Evolutionary conservation across 2,888 invertebrate species (phyloP), one percentile per base, ranked within the genome.

Genomic region (Pogonocherus hispidulus): DNA sequence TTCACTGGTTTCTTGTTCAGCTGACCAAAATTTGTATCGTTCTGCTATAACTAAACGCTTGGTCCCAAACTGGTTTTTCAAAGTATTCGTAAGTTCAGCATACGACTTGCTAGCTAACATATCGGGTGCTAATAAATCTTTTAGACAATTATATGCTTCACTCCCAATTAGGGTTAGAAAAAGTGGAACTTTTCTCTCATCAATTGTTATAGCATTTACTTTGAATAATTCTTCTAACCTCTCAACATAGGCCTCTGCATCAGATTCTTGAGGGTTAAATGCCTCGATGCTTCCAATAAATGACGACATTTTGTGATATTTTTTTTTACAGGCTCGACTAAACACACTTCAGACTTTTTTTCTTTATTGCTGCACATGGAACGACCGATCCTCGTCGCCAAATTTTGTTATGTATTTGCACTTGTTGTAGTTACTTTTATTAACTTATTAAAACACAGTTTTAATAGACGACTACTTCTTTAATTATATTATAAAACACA

Each of bases 11-110:
- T 74, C 70, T 67, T 79, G 79, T 41, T 69, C 35, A 14, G 74
- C 63, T 51, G 72, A 72, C 56, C 76, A 75, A 65, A 80, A 79
- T 57, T 73, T 73, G 55, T 75, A 80, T 11, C 76, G 47, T 69
- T 81, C 78, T 1, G 76, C 72, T 18, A 78, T 78, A 4, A 70
- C 63, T 44, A 76, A 69, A 11, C 67, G 63, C 67, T 75, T 72
- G 18, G 77, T 76, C 19, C 49, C 46, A 65, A 67, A 78, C 20
- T 74, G 76, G 5, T 64, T 35, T 11, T 51, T 9, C 51, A 78
- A 60, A 3, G 44, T 64, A 16, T 56, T 59, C 35, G 68, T 70
- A 54, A 79, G 54, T 46, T 71, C 68, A 18, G 46, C 54, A 62
- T 70, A 77, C 5, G 64, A 60, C 56, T 75, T 76, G 6, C 14